Evolutionary conservation across 2,797 vertebrate genomes (phyloP), one percentile per base, ranked within the genome.

Genomic region (Phataginus tricuspis): DNA sequence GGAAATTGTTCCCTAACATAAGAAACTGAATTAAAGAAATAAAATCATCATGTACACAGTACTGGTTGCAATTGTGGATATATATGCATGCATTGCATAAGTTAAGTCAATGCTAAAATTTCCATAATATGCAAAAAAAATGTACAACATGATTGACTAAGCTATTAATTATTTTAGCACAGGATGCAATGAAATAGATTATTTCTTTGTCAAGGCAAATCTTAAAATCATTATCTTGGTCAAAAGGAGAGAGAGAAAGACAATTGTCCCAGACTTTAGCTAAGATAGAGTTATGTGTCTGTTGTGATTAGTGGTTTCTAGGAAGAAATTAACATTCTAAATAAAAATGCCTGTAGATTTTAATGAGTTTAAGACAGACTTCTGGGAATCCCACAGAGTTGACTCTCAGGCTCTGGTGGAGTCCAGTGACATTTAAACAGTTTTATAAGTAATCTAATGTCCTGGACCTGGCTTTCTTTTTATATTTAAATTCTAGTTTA

Each of bases 261-360:
- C 34, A 74, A 66, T 49, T 66, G 59, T 15, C n/a, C n/a, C 53
- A 55, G 68, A 63, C 51, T 68, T 91, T 31, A 51, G 71, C 66
- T 91, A 13, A 13, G 55, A 74, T 49, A 91, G 57, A 86, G 49
- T 57, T 72, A 57, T 86, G 42, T 39, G 51, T 82, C 57, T 95
- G 15, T 12, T 74, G 18, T 72, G 34, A 66, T 80, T 91, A 95
- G 37, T 49, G 80, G 18, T 12, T 86, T 80, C 57, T 86, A 86
- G 25, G 59, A 91, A 86, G 42, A 74, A 91, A 80, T 66, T 66
- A 91, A 95, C 57, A 86, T 91, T 63, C 10, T 31, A 86, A 25
- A 95, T 51, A 90, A 90, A 90, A 94, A 71, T 69, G 14, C 18
- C 90, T 53, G 71, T 78, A 78, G 71, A 78, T 34, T 90, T 80